Evolutionary conservation across 2,113 vertebrate genomes (phyloP), one percentile per base, ranked within the genome.

Genomic region (Brachyistius frenatus): DNA sequence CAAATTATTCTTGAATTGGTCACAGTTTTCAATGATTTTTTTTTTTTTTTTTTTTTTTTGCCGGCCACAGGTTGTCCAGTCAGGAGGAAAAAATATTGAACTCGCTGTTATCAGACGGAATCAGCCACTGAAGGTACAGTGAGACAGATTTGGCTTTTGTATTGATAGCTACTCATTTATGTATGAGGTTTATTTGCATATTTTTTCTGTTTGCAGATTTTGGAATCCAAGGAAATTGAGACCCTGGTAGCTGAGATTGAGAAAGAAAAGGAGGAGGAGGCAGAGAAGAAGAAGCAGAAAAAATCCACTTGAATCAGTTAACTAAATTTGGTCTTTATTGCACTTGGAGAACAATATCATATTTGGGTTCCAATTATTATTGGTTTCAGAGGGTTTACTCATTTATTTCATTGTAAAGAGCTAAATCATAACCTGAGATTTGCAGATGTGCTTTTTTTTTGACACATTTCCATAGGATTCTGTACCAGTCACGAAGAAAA

Each of bases 241-340:
- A 94, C 90, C 30, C 78, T 95, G 62, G 92, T 95, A 86, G 89
- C 88, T 80, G 94, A 96, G 89, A 95, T 86, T 86, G 94, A 95
- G 86, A 96, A 95, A 49, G 93, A 94, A 63, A 96, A 95, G 70
- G 95, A 96, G 70, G 83, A 95, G 86, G 95, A 93, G 80, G 92
- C 92, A 61, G 96, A 94, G 84, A 96, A 95, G 92, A 96, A 95
- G 79, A 95, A 95, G 69, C 94, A 94, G 84, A 96, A 96, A 86
- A 96, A 96, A 74, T 78, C 94, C 66, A 90, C 92, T 82, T 93
- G 81, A 93, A 83, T 58, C 69, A 50, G 53, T 80, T 78, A 60
- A 64, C 32, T 1, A 30, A 58, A 30, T 37, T 49, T 82, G 65
- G 73, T 80, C 50, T 60, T 87, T 63, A 70, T 89, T 91, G 86